phyloP scores from a whole-genome alignment of 1,140 invertebrate genomes.

The Drosophila kanapiae region DNA sequence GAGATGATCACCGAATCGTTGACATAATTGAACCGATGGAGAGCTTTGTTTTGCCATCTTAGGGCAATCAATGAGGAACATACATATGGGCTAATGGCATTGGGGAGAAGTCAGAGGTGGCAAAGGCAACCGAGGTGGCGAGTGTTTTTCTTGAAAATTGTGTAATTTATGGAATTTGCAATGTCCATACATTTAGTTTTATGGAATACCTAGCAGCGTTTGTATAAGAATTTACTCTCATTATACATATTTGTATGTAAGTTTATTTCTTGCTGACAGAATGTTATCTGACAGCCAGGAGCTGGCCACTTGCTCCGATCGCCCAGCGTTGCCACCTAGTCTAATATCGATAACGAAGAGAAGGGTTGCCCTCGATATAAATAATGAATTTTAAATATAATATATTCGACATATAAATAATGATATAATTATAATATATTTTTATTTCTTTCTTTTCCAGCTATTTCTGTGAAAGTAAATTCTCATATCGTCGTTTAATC shows the following conservation, averaged over 20 bases:
- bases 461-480: conserved; percentile 25
- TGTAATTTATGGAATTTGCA: background rate
- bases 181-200: no score
- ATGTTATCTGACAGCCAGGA: background rate
- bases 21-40: conserved; percentile 50
- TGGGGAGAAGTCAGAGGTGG: background rate
- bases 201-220: no score
- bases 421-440: background rate
- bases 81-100: conserved; percentile 19
- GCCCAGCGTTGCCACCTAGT: background rate
- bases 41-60: conserved; percentile 33
- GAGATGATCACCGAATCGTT: conserved; percentile 30
- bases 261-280: background rate
- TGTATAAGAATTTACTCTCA: background rate
- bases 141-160: background rate
- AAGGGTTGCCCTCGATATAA: background rate
- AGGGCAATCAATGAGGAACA: conserved; percentile 6
- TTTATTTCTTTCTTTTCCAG: conserved; percentile 4
- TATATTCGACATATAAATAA: no score
- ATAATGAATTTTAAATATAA: background rate
- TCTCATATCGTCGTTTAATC: conserved; percentile 39
- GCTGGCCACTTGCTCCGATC: background rate
- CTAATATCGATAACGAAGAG: background rate
- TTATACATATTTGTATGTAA: no score
- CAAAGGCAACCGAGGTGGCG: no score